phyloP scores from a whole-genome alignment of 2,797 vertebrate species.

The Rousettus madagascariensis region DNA sequence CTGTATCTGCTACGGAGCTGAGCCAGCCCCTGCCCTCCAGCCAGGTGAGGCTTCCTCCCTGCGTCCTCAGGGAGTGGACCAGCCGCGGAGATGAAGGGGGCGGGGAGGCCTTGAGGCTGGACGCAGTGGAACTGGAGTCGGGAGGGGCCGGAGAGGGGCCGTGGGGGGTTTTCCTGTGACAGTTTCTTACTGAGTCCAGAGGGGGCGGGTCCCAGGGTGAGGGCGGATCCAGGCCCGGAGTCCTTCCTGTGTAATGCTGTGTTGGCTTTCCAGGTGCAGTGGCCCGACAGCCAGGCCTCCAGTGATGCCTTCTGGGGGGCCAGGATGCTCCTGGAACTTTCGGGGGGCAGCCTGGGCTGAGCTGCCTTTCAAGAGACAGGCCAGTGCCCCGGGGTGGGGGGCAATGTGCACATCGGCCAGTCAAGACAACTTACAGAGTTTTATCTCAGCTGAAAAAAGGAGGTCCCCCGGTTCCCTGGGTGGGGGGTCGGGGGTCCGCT shows the following conservation, averaged over 20 bases:
- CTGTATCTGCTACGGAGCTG: background rate
- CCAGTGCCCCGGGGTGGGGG: background rate
- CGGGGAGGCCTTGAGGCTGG: background rate
- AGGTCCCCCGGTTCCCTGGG: too few relatives aligned
- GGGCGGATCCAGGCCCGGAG: too few relatives aligned
- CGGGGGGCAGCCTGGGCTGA: conserved; percentile 6
- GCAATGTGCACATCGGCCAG: background rate
- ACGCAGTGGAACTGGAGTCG: background rate
- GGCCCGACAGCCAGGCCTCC: too few relatives aligned
- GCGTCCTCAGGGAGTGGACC: background rate
- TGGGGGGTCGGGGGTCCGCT: too few relatives aligned
- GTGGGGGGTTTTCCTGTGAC: too few relatives aligned
- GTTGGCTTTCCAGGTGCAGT: too few relatives aligned
- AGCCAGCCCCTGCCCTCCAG: background rate
- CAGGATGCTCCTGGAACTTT: conserved; percentile 35
- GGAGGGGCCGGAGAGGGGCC: too few relatives aligned
- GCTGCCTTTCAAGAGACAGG: background rate
- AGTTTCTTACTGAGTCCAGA: too few relatives aligned
- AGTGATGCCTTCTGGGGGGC: background rate
- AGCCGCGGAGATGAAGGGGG: background rate
- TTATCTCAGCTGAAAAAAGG: too few relatives aligned
- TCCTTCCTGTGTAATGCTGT: too few relatives aligned
- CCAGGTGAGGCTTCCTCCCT: conserved; percentile 38
- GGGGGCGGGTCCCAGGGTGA: too few relatives aligned
- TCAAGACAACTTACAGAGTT: background rate